Percentiles rank a stretch among this genome's conserved stretches.
Evolutionary conservation across 2,888 invertebrate species (phyloP).

Genomic region (Spilosoma lubricipeda): DNA sequence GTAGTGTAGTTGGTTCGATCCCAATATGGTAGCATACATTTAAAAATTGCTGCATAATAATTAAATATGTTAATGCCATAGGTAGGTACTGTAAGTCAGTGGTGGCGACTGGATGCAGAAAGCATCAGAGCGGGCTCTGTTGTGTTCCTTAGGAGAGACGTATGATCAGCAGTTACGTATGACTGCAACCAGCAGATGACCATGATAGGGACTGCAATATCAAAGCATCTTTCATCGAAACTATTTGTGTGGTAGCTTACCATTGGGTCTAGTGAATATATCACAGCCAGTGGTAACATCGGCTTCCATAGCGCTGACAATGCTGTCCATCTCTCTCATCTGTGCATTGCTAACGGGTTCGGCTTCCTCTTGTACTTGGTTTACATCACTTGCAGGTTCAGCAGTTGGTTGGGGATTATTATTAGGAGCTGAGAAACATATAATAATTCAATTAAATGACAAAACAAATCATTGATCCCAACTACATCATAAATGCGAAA

Average conservation of each 20-base stretch:
- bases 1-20: no score
- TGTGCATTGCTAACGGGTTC: conserved; percentile 76
- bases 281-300: conserved; percentile 78
- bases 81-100: no score
- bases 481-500: background rate
- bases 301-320: conserved; percentile 87
- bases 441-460: background rate
- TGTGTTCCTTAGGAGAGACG: no score
- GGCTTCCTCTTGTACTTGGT: conserved; percentile 62
- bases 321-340: conserved; percentile 82
- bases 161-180: no score
- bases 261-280: conserved; percentile 62
- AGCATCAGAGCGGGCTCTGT: no score
- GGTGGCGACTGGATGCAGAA: no score
- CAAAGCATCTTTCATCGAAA: background rate
- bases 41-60: background rate
- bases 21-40: no score
- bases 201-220: background rate
- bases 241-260: conserved; percentile 42
- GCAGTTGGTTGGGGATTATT: conserved; percentile 47
- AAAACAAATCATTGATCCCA: background rate
- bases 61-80: background rate
- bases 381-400: conserved; percentile 71
- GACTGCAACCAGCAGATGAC: no score
- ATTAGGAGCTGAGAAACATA: conserved; percentile 46